A percentile compares a stretch with the other conserved stretches of the same genome.
These are phyloP conservation scores for Prionailurus viverrinus DNA, from an alignment of 2,113 vertebrate genomes.

Conservation along the genomic window DNA sequence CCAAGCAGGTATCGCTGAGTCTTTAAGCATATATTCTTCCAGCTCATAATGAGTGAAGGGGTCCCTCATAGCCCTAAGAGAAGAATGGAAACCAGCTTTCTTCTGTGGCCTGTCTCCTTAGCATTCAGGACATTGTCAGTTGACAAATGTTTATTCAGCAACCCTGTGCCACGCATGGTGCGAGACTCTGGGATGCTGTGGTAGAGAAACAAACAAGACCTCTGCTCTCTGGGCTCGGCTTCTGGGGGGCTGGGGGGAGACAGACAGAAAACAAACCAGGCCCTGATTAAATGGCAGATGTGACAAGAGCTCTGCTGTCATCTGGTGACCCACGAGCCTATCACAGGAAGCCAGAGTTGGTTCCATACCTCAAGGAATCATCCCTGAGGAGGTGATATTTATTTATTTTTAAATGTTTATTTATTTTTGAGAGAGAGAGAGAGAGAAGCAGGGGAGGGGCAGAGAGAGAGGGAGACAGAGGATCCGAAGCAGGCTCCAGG, in stretches of 20 bases:
- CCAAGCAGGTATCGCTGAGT: not conserved
- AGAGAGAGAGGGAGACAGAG: no score
- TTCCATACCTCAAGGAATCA: not conserved
- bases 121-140: not conserved
- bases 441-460: no score
- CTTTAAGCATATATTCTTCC: not conserved
- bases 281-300: not conserved
- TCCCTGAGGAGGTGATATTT: not conserved
- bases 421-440: no score
- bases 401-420: no score
- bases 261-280: not conserved
- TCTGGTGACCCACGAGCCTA: not conserved
- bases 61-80: not conserved
- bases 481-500: no score
- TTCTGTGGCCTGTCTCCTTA: not conserved
- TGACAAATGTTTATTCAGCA: conserved; percentile 9
- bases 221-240: not conserved
- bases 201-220: not conserved
- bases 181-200: not conserved
- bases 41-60: not conserved
- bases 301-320: not conserved
- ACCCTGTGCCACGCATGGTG: not conserved
- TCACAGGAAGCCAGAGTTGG: not conserved
- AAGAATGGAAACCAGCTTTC: not conserved
- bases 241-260: not conserved